Percentiles rank a stretch among this genome's conserved stretches.
Evolutionary conservation across 2,113 vertebrate species (phyloP).

Genomic region (Vulpes vulpes): DNA sequence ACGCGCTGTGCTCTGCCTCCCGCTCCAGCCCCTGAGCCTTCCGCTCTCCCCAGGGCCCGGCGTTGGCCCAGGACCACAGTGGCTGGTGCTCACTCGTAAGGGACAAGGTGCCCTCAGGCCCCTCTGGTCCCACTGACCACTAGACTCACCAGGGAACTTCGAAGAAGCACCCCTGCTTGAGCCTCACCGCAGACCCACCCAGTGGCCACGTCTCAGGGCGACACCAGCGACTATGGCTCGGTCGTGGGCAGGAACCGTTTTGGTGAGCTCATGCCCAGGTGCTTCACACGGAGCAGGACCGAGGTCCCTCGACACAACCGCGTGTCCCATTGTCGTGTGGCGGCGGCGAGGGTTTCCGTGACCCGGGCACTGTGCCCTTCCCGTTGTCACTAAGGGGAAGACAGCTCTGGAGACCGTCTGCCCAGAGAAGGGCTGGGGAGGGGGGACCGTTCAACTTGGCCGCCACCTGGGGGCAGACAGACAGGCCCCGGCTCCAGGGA

Average conservation of each 20-base stretch:
- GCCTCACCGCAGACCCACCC: background rate
- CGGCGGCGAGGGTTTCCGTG: accelerated
- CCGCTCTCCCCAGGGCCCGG: background rate
- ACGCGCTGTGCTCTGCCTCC: no score
- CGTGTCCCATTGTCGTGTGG: background rate
- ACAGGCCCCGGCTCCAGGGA: background rate
- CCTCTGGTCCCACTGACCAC: background rate
- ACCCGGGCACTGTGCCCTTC: background rate
- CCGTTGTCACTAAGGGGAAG: background rate
- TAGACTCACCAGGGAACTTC: background rate
- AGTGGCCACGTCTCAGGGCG: no score
- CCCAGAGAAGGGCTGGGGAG: background rate
- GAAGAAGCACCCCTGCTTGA: background rate
- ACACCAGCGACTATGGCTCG: no score
- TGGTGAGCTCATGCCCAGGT: background rate
- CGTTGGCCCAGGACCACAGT: accelerated
- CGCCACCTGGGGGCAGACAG: background rate
- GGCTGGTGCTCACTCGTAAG: no score
- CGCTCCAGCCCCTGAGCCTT: accelerated
- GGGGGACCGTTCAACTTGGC: background rate
- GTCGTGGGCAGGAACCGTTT: background rate
- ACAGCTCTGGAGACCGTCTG: background rate
- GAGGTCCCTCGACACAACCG: background rate
- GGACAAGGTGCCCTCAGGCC: background rate
- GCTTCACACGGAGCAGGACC: background rate